These are phyloP conservation scores for Herpetotheres cachinnans DNA, from an alignment of 2,113 vertebrate species.

Conservation along the genomic window DNA sequence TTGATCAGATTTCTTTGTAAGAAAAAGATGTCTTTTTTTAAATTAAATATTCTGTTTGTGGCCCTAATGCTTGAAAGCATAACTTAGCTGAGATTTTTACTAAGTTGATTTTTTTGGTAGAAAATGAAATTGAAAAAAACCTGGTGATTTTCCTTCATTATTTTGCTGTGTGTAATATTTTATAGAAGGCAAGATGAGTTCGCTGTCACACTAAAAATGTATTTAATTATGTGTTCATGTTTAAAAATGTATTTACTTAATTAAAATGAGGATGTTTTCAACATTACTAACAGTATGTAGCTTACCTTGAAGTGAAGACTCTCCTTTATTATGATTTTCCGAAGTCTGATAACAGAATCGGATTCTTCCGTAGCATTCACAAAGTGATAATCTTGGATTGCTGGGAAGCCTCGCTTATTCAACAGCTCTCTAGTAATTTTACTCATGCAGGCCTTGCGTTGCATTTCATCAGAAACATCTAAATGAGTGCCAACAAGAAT, in stretches of 20 bases:
- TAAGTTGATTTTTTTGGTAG: not conserved
- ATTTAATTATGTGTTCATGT: not conserved
- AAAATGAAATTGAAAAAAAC: not conserved
- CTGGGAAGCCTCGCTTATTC: constrained; percentile 86
- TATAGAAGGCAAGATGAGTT: not conserved
- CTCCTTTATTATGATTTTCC: constrained; percentile 86
- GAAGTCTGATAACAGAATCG: constrained; percentile 83
- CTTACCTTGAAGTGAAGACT: constrained; percentile 87
- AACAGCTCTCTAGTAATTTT: constrained; percentile 87
- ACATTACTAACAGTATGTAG: not conserved
- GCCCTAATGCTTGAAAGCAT: not conserved
- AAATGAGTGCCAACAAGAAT: constrained; percentile 93
- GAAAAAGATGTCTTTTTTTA: not conserved
- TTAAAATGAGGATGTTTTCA: not conserved
- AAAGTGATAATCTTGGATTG: constrained; percentile 85
- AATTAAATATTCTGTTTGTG: not conserved
- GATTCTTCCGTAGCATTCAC: constrained; percentile 87
- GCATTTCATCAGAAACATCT: constrained; percentile 83
- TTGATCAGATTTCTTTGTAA: not conserved
- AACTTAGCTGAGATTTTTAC: not conserved
- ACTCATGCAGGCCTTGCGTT: constrained; percentile 80
- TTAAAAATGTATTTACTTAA: not conserved
- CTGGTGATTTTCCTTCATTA: not conserved
- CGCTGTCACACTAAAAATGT: not conserved
- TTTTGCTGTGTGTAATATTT: not conserved